These are phyloP conservation scores for Dryocosmus kuriphilus DNA, from an alignment of 2,888 invertebrate species.

Conservation along the genomic window DNA sequence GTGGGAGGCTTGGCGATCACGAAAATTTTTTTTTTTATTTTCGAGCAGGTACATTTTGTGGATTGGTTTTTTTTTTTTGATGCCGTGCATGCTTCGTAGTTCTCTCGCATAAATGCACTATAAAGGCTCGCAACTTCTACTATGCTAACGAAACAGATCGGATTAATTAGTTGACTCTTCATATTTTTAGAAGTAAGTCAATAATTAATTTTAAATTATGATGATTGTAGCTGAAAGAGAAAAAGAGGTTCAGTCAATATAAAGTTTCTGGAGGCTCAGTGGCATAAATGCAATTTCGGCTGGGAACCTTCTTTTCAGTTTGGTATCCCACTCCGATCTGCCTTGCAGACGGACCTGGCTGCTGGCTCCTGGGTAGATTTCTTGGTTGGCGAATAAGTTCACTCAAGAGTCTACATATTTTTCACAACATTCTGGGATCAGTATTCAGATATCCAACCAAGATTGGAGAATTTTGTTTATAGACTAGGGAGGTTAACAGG, in stretches of 20 bases:
- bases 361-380: background rate
- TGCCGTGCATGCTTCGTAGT: too few species aligned
- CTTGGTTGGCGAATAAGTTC: background rate
- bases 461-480: slow-evolving; percentile 44
- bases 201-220: too few species aligned
- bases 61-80: too few species aligned
- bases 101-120: too few species aligned
- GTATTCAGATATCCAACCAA: background rate
- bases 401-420: background rate
- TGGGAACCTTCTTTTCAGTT: background rate
- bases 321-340: background rate
- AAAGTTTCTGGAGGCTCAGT: too few species aligned
- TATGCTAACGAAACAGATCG: background rate
- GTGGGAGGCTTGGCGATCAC: too few species aligned
- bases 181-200: too few species aligned
- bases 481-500: slow-evolving; percentile 44
- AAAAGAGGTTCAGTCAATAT: too few species aligned
- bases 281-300: background rate
- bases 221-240: too few species aligned
- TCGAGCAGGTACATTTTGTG: too few species aligned
- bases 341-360: background rate
- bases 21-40: too few species aligned
- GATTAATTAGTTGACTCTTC: background rate
- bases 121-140: background rate
- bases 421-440: background rate